Percentiles rank a stretch among this genome's conserved stretches.
These are phyloP conservation scores for Hydrotaea cyrtoneurina DNA, from an alignment of 2,888 invertebrate species.

Conservation along the genomic window DNA sequence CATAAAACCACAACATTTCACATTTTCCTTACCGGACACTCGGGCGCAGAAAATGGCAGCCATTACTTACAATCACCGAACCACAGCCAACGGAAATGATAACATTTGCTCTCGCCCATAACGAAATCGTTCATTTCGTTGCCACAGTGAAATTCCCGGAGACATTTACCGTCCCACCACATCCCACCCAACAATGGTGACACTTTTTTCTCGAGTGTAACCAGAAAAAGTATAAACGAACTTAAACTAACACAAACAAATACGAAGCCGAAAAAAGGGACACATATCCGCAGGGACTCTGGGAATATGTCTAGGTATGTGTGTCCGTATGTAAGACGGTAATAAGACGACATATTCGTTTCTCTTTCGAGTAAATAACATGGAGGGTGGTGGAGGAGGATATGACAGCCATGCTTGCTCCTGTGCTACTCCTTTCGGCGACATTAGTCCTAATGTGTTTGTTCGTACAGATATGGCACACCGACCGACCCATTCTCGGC, in stretches of 20 bases:
- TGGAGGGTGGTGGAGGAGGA: neutral
- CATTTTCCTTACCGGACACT: neutral
- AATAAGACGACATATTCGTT: constrained; percentile 7
- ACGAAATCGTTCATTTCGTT: neutral
- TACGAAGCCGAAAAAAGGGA: neutral
- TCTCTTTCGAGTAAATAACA: neutral
- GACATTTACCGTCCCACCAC: neutral
- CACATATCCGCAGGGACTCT: constrained; percentile 17
- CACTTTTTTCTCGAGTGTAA: neutral
- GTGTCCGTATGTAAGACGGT: neutral
- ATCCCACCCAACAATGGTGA: neutral
- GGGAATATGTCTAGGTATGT: neutral
- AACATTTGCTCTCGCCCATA: constrained; percentile 1
- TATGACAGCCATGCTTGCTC: neutral
- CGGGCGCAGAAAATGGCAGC: neutral
- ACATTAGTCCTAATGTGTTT: neutral
- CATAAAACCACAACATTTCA: constrained; percentile 6
- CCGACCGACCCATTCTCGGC: too few species aligned
- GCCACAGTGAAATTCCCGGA: neutral
- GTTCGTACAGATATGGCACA: too few species aligned
- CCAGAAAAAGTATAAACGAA: neutral
- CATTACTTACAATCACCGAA: constrained; percentile 24
- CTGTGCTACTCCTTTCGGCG: neutral
- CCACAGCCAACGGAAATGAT: constrained; percentile 27
- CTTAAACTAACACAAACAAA: neutral